These are phyloP conservation scores for Drosophila villosipedis DNA, from an alignment of 2,888 invertebrate species.

Conservation along the genomic window DNA sequence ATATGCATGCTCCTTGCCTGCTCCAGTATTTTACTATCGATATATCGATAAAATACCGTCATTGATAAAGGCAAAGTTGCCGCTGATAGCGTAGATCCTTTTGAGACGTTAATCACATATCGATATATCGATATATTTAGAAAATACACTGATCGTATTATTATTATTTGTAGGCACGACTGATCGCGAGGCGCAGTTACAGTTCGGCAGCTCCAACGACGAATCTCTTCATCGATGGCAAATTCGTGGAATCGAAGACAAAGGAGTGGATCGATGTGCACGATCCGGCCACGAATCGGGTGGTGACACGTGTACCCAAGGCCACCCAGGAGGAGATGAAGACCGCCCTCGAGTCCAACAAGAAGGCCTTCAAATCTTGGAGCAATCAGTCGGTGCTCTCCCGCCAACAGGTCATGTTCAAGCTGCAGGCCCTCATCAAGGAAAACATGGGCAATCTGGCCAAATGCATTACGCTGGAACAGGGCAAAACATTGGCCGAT, in stretches of 20 bases:
- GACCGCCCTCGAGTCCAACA: conserved; percentile 93
- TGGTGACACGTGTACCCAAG: conserved; percentile 94
- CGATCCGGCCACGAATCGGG: conserved; percentile 96
- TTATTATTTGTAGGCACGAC: conserved; percentile 66
- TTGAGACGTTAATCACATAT: not conserved
- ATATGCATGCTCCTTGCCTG: not conserved
- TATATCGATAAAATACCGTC: not conserved
- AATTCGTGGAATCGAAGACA: conserved; percentile 96
- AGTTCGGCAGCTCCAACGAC: conserved; percentile 90
- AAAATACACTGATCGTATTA: not conserved
- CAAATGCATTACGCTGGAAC: conserved; percentile 96
- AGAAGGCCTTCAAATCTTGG: conserved; percentile 93
- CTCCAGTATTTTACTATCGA: not conserved
- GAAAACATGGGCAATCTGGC: conserved; percentile 96
- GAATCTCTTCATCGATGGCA: conserved; percentile 97
- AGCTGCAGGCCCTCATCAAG: conserved; percentile 93
- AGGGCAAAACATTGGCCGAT: conserved; percentile 98
- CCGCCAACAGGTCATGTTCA: conserved; percentile 97
- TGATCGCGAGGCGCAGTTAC: conserved; percentile 85
- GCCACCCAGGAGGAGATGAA: conserved; percentile 95
- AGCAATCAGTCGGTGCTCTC: conserved; percentile 95
- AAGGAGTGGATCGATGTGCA: conserved; percentile 97
- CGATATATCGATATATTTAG: conserved; percentile 17
- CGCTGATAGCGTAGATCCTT: not conserved
- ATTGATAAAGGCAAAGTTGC: not conserved